Evolutionary conservation across 2,113 vertebrate genomes (phyloP), one percentile per base, ranked within the genome.

Genomic region (Pogona vitticeps): DNA sequence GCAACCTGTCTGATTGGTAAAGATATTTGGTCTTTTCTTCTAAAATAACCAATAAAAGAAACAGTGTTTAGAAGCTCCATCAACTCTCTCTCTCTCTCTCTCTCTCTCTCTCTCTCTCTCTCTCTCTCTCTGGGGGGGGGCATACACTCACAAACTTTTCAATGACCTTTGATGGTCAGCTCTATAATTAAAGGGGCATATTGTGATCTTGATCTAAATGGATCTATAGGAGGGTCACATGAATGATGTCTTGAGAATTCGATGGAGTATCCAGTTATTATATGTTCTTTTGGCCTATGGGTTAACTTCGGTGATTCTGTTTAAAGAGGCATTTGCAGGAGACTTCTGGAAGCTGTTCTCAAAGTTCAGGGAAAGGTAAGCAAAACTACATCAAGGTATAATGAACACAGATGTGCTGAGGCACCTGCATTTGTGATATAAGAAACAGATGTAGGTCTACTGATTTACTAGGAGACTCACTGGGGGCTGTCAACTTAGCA

Each of bases 21-120:
- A 52, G 5, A 52, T 52, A 52, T 52, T 52, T 52, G 46, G 5
- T 52, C 46, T 52, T 52, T 52, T 52, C 10, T 52, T 52, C 46
- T 52, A 52, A 52, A 52, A 52, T 52, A 52, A 52, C 92, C 90
- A 88, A 80, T 84, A 72, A 91, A 92, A 90, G 91, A 94, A 93
- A 82, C 79, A 79, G 36, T 52, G 86, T 86, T 93, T 92, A 84
- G 72, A 86, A 90, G 88, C 46, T n/a, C n/a, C n/a, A n/a, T n/a
- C 46, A 52, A 52, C 46, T 52, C 10, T 10, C 46, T 10, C 10
- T 6, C 10, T 10, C 10, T 52, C 46, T 52, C 46, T 10, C 10
- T 10, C 46, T 52, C 46, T 52, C 46, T 52, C 46, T 52, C 46
- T n/a, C 46, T 52, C 46, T 10, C 46, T 10, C 46, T 10, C 46